phyloP scores from a whole-genome alignment of 2,888 invertebrate species.

The Anoplius nigerrimus region DNA sequence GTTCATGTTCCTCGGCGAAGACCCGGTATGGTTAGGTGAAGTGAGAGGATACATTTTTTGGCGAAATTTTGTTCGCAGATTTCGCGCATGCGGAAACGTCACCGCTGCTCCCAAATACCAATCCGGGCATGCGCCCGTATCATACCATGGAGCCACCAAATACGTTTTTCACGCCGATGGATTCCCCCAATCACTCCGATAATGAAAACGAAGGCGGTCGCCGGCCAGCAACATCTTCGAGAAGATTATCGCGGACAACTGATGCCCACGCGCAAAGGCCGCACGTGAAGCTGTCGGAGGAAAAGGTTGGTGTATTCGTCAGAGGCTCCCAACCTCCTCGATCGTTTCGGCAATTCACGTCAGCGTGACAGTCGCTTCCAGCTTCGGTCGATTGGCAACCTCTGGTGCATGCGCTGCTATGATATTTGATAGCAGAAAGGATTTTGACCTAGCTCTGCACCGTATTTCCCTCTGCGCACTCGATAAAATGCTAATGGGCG shows the following conservation, averaged over 20 bases:
- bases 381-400: too few relatives aligned
- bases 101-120: conserved; percentile 75
- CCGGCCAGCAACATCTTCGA: conserved; percentile 27
- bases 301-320: conserved; percentile 63
- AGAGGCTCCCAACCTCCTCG: too few relatives aligned
- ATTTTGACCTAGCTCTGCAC: too few relatives aligned
- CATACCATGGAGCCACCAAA: conserved; percentile 83
- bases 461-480: too few relatives aligned
- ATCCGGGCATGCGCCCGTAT: conserved; percentile 76
- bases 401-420: too few relatives aligned
- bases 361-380: neutral
- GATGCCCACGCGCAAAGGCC: conserved; percentile 26
- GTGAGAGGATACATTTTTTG: too few relatives aligned
- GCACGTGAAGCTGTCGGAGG: conserved; percentile 50
- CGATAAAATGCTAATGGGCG: too few relatives aligned
- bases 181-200: conserved; percentile 80
- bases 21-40: too few relatives aligned
- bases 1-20: too few relatives aligned
- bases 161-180: conserved; percentile 85
- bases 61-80: conserved; percentile 49
- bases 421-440: too few relatives aligned
- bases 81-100: conserved; percentile 74
- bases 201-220: conserved; percentile 55
- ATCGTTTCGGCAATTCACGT: neutral
- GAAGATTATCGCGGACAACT: conserved; percentile 27